phyloP scores from a whole-genome alignment of 1,140 invertebrate genomes.

The Melipona quadrifasciata region DNA sequence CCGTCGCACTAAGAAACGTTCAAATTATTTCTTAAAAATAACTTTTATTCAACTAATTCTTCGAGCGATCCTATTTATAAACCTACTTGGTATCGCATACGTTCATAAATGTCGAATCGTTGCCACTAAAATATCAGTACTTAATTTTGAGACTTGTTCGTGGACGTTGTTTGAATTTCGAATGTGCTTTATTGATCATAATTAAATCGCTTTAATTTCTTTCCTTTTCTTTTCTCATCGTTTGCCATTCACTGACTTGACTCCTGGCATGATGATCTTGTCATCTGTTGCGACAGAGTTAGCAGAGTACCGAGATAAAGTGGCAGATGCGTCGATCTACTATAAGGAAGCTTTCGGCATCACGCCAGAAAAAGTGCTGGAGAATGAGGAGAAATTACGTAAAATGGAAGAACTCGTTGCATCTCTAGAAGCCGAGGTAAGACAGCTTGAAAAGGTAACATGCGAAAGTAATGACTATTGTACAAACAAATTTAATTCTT shows the following conservation, averaged over 20 bases:
- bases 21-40: too few relatives aligned
- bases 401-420: slow-evolving; percentile 77
- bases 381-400: slow-evolving; percentile 76
- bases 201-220: slow-evolving; percentile 2
- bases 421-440: slow-evolving; percentile 78
- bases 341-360: slow-evolving; percentile 77
- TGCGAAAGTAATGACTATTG: neutral
- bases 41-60: too few relatives aligned
- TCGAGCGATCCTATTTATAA: too few relatives aligned
- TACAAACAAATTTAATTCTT: neutral
- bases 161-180: too few relatives aligned
- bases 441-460: neutral
- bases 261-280: neutral
- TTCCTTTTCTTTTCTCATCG: neutral
- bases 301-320: slow-evolving; percentile 71
- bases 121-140: neutral
- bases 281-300: slow-evolving; percentile 70
- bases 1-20: neutral
- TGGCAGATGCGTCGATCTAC: slow-evolving; percentile 67
- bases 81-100: too few relatives aligned
- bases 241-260: neutral
- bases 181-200: neutral
- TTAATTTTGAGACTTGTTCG: neutral
- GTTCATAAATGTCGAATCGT: neutral
- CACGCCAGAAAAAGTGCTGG: slow-evolving; percentile 73